Evolutionary conservation across 2,888 invertebrate species (phyloP), one percentile per base, ranked within the genome.

Genomic region (Formica aserva): DNA sequence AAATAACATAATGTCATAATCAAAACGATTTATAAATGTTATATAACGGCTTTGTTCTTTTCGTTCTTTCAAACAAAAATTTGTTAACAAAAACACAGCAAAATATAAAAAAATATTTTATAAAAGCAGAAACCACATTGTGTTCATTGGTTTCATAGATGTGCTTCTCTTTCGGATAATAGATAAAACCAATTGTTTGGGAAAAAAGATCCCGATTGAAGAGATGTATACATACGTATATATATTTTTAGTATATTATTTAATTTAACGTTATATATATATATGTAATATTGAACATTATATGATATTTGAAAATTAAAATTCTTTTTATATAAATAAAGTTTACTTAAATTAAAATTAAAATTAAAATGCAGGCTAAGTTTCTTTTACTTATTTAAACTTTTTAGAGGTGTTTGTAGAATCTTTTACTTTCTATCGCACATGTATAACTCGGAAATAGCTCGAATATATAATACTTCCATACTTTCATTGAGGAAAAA

Each of bases 371-470:
- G 35, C 9, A 22, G 4, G 13, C 1, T 11, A 38, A 57, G 18
- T 1, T 22, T 26, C 13, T 0, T 35, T 38, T 76, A 18, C 18
- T 66, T 22, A 15, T 38, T 52, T 38, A n/a, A 67, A 69, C 22
- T 77, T 18, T 6, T 15, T 15, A 67, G 18, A 9, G 6, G 32
- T 15, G 0, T 71, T 26, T 26, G 38, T 8, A 9, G 15, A 38
- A n/a, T 38, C 32, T 72, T 60, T 77, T 11, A 65, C 75, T 76
- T 76, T 67, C 11, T 32, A 32, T 78, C n/a, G n/a, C 22, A 13
- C 18, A 55, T 52, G 8, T 52, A 52, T 32, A 38, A 11, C 32
- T 57, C 29, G 13, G 6, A 52, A 35, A 26, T 66, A 26, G 22
- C 32, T 5, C 22, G 35, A 29, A 32, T 22, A 57, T 63, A 57